Percentiles rank a stretch among this genome's conserved stretches.
Conservation (phyloP, 1,140 invertebrate genomes). For the Ctenoplectra terminalis region DNA sequence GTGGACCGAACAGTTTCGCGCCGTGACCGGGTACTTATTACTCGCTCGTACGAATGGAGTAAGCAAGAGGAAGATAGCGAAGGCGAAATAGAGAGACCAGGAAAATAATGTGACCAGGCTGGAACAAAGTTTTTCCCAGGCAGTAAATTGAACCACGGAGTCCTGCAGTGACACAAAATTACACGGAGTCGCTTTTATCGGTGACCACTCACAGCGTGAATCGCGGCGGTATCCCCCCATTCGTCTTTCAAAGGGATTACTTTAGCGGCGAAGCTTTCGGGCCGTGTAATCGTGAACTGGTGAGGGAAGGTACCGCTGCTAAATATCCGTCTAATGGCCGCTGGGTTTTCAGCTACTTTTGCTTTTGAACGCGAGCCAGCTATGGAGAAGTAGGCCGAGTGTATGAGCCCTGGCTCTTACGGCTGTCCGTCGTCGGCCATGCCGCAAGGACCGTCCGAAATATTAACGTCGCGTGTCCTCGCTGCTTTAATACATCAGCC, state of each 20-base stretch:
- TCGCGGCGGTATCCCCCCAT: slow-evolving; percentile 44
- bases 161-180: slow-evolving; percentile 56
- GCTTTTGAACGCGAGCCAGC: slow-evolving; percentile 62
- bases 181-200: slow-evolving; percentile 51
- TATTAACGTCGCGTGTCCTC: slow-evolving; percentile 59
- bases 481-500: slow-evolving; percentile 56
- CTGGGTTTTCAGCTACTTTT: slow-evolving; percentile 61
- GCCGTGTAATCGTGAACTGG: slow-evolving; percentile 46
- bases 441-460: slow-evolving; percentile 46
- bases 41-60: neutral
- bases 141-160: slow-evolving; percentile 58
- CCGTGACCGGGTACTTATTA: slow-evolving; percentile 37
- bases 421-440: slow-evolving; percentile 4
- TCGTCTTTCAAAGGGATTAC: slow-evolving; percentile 59
- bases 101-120: slow-evolving; percentile 2
- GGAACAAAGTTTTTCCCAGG: slow-evolving; percentile 43
- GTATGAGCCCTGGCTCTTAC: slow-evolving; percentile 26
- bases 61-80: neutral
- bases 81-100: neutral
- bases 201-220: slow-evolving; percentile 45
- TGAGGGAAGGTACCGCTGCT: slow-evolving; percentile 16
- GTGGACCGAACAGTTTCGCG: slow-evolving; percentile 39
- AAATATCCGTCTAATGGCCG: slow-evolving; percentile 64
- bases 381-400: slow-evolving; percentile 44
- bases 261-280: slow-evolving; percentile 36